Evolutionary conservation across 2,797 vertebrate species (phyloP).

Genomic region (Acrossocheilus fasciatus): DNA sequence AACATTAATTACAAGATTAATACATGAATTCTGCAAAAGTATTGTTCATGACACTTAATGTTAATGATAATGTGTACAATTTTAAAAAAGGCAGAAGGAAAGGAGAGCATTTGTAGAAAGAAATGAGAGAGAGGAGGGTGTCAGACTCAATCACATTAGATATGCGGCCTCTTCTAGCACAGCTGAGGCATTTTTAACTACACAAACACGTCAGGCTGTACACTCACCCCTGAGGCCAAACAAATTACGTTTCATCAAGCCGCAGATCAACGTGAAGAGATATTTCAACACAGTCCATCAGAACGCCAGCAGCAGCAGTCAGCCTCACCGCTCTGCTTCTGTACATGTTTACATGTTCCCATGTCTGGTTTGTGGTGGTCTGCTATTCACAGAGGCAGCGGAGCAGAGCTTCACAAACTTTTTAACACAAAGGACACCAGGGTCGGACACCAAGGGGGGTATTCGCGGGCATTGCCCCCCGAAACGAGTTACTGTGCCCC

Average conservation of each 20-base stretch:
- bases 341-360: neutral
- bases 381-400: neutral
- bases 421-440: neutral
- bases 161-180: conserved; percentile 29
- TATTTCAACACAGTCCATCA: conserved; percentile 63
- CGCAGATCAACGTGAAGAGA: conserved; percentile 59
- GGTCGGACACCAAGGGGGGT: too few relatives aligned
- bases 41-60: neutral
- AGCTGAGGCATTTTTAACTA: conserved; percentile 54
- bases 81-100: neutral
- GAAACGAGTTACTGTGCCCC: too few relatives aligned
- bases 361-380: neutral
- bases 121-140: neutral
- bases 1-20: neutral
- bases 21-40: neutral
- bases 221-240: conserved; percentile 51
- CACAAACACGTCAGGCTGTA: conserved; percentile 51
- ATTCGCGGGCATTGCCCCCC: too few relatives aligned
- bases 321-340: neutral
- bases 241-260: conserved; percentile 60
- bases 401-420: neutral
- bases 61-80: neutral
- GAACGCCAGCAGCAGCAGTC: conserved; percentile 19
- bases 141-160: conserved; percentile 51
- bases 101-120: neutral